These are phyloP conservation scores for Hiodon alosoides DNA, from an alignment of 2,113 vertebrate species.

Conservation along the genomic window DNA sequence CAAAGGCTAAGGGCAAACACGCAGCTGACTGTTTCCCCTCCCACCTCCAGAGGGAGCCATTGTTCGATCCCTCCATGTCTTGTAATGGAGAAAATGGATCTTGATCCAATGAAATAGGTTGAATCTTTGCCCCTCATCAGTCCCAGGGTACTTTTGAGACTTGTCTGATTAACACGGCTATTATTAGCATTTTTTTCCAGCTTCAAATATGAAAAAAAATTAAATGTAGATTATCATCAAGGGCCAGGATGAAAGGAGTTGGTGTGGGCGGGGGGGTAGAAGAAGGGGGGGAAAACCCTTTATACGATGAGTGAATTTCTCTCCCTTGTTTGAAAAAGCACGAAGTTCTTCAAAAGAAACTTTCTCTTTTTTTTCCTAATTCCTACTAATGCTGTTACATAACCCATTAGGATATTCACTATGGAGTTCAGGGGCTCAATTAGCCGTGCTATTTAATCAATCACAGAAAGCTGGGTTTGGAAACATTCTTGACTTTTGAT, in stretches of 20 bases:
- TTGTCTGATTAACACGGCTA: constrained; percentile 2
- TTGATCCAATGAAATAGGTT: neutral
- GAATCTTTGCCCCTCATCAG: neutral
- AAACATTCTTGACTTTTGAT: constrained; percentile 28
- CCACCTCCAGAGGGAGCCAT: neutral
- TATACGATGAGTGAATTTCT: constrained; percentile 15
- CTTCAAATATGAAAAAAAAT: constrained; percentile 13
- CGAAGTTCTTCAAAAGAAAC: constrained; percentile 36
- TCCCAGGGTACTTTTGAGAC: neutral
- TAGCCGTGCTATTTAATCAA: constrained; percentile 42
- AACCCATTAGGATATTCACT: constrained; percentile 41
- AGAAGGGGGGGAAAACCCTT: too few species aligned
- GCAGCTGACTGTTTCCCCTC: neutral
- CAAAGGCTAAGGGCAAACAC: neutral
- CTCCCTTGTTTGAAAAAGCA: constrained; percentile 24
- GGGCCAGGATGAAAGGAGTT: neutral
- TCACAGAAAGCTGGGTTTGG: constrained; percentile 30
- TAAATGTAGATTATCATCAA: constrained; percentile 15
- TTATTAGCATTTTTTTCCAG: neutral
- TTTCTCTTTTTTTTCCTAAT: constrained; percentile 32
- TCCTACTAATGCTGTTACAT: constrained; percentile 41
- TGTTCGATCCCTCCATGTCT: neutral
- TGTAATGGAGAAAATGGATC: neutral
- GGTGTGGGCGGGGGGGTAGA: neutral
- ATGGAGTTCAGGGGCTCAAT: constrained; percentile 26